Percentiles rank a stretch among this genome's conserved stretches.
Evolutionary conservation across 2,888 invertebrate species (phyloP).

Genomic region (Acrocyrtus sp.): DNA sequence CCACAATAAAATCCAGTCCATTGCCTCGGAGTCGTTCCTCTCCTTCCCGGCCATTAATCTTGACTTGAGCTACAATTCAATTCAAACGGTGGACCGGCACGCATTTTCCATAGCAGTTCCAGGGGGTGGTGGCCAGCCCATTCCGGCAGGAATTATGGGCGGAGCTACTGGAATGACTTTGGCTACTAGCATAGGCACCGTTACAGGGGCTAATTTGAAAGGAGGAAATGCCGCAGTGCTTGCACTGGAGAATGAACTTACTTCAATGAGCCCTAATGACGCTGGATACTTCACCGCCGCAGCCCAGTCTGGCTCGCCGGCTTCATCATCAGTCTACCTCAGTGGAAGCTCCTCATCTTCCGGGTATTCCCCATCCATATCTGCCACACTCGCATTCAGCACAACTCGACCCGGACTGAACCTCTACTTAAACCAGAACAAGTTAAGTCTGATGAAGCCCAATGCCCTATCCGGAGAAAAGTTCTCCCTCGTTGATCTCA

Average conservation of each 20-base stretch:
- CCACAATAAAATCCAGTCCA: slow-evolving; percentile 59
- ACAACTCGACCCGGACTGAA: slow-evolving; percentile 65
- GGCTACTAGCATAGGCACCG: slow-evolving; percentile 8
- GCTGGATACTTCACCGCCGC: slow-evolving; percentile 28
- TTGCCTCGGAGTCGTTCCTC: slow-evolving; percentile 58
- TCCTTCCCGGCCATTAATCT: slow-evolving; percentile 62
- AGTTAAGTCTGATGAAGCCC: slow-evolving; percentile 75
- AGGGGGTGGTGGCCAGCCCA: slow-evolving; percentile 27
- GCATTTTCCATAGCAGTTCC: slow-evolving; percentile 71
- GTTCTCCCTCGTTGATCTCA: slow-evolving; percentile 60
- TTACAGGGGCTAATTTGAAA: not conserved
- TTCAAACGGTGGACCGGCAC: slow-evolving; percentile 75
- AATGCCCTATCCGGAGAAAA: slow-evolving; percentile 76
- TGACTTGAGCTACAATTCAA: slow-evolving; percentile 74
- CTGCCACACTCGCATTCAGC: slow-evolving; percentile 40
- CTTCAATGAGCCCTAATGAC: slow-evolving; percentile 48
- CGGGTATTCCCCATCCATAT: slow-evolving; percentile 67
- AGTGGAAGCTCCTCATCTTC: slow-evolving; percentile 82
- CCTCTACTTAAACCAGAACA: slow-evolving; percentile 80
- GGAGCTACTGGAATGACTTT: slow-evolving; percentile 21
- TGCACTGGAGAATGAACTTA: slow-evolving; percentile 43
- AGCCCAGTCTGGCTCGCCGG: slow-evolving; percentile 66
- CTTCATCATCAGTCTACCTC: slow-evolving; percentile 75
- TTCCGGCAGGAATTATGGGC: slow-evolving; percentile 30
- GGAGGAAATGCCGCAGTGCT: slow-evolving; percentile 42